These are phyloP conservation scores for Calliphora vicina DNA, from an alignment of 1,140 invertebrate species.

Conservation along the genomic window DNA sequence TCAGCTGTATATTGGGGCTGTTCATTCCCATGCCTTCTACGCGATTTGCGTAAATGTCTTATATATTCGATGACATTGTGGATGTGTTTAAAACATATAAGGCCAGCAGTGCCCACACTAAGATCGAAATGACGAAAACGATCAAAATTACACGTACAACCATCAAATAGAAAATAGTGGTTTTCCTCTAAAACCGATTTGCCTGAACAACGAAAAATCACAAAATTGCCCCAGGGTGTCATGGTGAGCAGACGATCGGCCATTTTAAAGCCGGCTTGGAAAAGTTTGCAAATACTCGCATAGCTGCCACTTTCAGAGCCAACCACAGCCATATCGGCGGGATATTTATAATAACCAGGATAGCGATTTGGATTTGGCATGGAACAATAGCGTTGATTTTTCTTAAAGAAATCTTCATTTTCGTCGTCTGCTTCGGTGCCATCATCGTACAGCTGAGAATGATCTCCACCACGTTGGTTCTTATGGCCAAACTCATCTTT, in stretches of 20 bases:
- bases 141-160: conserved; percentile 60
- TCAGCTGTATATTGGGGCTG: conserved; percentile 20
- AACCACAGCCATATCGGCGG: conserved; percentile 48
- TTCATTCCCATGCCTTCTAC: not conserved
- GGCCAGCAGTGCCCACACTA: conserved; percentile 58
- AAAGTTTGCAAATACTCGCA: conserved; percentile 59
- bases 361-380: conserved; percentile 37
- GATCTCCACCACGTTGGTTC: not conserved
- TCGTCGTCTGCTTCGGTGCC: not conserved
- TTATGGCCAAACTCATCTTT: not conserved
- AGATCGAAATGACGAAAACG: conserved; percentile 58
- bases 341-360: conserved; percentile 47
- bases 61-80: conserved; percentile 59
- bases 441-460: not conserved
- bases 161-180: conserved; percentile 57
- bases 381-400: not conserved
- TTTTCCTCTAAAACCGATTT: conserved; percentile 44
- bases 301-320: conserved; percentile 60
- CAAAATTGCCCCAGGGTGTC: conserved; percentile 61
- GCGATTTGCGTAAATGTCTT: conserved; percentile 36
- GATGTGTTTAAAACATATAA: conserved; percentile 53
- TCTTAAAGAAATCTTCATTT: not conserved
- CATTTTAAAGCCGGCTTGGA: conserved; percentile 57
- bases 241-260: conserved; percentile 58
- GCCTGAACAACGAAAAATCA: conserved; percentile 51